Evolutionary conservation across 1,140 invertebrate species (phyloP), one percentile per base, ranked within the genome.

Genomic region (Druon quercuslanigerum): DNA sequence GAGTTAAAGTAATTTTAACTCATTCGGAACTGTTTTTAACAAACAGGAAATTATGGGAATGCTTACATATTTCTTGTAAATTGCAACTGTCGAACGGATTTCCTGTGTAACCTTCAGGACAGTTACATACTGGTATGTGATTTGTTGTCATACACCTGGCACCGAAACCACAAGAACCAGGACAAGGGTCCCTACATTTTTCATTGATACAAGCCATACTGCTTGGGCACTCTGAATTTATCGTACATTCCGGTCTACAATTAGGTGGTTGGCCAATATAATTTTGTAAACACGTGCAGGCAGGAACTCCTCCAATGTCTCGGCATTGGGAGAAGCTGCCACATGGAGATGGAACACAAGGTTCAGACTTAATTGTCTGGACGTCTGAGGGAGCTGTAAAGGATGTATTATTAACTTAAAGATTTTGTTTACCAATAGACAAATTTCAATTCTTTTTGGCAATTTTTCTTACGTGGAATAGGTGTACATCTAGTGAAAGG

Each of bases 91-190:
- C 87, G 75, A 92, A 93, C 4, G 93, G 92, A 84, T 93, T 92
- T 46, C 93, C 93, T 56, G 89, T 90, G 76, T 89, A 93, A 51
- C 92, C 92, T 72, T 91, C 86, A 51, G 91, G 90, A 86, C 94
- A 95, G 8, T 89, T 90, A 79, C 94, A 94, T 6, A 92, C 88
- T 5, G 93, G 93, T 17, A 90, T 88, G 75, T 94, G 94, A 85
- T 92, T 93, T 7, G 92, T 86, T 1, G 93, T 91, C 51, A 85
- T 83, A 76, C 93, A 94, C 8, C 87, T 76, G 3, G 93, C 92
- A 70, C 89, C 89, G 13, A 89, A 82, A n/a, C 93, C 94, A 85
- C 93, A 94, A 17, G 92, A 92, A 52, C 93, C 92, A 46, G 90
- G 88, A 81, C 93, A 94, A 40, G 93, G 93, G 83, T 94, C 92